Evolutionary conservation across 2,113 vertebrate species (phyloP).

Genomic region (Microcebus lehilahytsara): DNA sequence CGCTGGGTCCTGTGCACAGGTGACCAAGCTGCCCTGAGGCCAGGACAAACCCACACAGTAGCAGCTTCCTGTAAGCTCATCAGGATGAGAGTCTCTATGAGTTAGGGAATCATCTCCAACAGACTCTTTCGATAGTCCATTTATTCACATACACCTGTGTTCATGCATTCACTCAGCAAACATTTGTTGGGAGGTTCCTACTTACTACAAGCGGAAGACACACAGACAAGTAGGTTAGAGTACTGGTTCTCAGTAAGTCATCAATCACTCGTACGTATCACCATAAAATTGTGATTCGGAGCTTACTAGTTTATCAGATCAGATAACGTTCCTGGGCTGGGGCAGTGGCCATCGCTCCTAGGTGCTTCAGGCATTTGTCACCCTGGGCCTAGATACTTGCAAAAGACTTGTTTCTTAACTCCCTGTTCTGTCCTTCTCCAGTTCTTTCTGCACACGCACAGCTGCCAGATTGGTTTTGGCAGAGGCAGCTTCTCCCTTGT

Average conservation of each 20-base stretch:
- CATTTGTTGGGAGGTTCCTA: neutral
- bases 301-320: neutral
- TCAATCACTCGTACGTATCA: rapidly evolving
- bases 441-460: neutral
- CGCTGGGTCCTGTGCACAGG: rapidly evolving
- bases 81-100: neutral
- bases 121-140: rapidly evolving
- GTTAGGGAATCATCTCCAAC: neutral
- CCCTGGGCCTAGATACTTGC: neutral
- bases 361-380: neutral
- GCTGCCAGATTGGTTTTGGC: neutral
- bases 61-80: neutral
- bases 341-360: rapidly evolving
- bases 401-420: neutral
- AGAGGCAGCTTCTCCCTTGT: neutral
- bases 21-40: rapidly evolving
- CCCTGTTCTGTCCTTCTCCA: neutral
- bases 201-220: neutral
- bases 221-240: neutral
- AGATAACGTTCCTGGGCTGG: rapidly evolving
- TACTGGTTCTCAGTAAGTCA: neutral
- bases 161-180: neutral
- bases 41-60: too few species aligned
- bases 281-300: rapidly evolving
- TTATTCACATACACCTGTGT: neutral